Conservation (phyloP, 2,113 vertebrate genomes). For the Aix galericulata region DNA sequence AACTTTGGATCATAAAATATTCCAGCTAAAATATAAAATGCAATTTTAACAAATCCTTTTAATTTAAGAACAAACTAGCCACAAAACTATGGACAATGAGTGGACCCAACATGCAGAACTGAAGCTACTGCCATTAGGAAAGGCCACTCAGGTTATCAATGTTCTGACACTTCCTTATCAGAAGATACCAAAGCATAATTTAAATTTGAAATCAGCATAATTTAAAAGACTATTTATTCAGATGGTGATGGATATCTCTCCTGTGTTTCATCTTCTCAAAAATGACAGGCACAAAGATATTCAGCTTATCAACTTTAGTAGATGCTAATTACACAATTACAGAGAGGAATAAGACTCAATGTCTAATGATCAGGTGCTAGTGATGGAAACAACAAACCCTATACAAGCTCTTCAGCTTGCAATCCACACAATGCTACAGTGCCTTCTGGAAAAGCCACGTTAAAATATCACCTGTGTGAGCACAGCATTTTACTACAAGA, state of each 20-base stretch:
- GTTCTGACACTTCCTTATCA: background rate
- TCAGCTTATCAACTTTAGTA: background rate
- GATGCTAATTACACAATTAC: background rate
- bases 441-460: background rate
- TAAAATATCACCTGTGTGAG: no score
- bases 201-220: background rate
- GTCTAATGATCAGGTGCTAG: background rate
- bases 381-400: background rate
- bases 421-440: accelerated
- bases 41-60: background rate
- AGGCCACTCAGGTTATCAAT: background rate
- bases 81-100: background rate
- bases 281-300: background rate
- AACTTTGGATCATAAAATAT: slow-evolving; percentile 96
- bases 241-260: background rate
- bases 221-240: background rate
- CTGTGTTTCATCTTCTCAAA: background rate
- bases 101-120: background rate
- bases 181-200: background rate
- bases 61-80: background rate
- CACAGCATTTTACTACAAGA: background rate
- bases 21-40: slow-evolving; percentile 85
- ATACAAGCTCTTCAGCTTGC: accelerated
- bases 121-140: background rate
- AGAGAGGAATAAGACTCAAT: background rate